Evolutionary conservation across 1,140 invertebrate species (phyloP), one percentile per base, ranked within the genome.

Genomic region (Sipha flava): DNA sequence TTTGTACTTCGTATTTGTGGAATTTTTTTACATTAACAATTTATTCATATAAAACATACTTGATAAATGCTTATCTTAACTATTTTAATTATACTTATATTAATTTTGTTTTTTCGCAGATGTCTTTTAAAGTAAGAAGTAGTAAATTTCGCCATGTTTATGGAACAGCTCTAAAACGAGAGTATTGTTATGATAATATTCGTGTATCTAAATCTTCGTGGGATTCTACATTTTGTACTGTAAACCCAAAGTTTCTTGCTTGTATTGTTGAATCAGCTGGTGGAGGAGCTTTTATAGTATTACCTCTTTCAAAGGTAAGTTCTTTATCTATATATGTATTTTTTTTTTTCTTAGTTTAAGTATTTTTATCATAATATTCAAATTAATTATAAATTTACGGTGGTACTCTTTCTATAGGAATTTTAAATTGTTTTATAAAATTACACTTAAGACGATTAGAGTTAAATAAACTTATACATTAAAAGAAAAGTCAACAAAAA

Each of bases 111-210:
- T 80, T 4, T 45, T 64, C 54, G 7, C 43, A 81, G 88, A 96
- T 97, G 95, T 96, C 95, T 88, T 96, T 96, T 89, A 94, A 95
- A 85, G 96, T 98, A 81, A 91, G 96, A 86, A 94, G 92, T 88
- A 96, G 94, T 86, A 99, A 99, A 88, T 99, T 98, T 89, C 94
- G 97, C 85, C 97, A 99, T 89, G 96, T 99, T 83, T 99, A 97
- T 88, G 98, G 97, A 82, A 94, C 97, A 84, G 90, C 95, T 73
- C 87, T 97, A 81, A 99, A 99, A 88, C 90, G 95, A 85, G 97
- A 99, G 86, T 94, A 98, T 88, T 99, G 98, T 88, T 99, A 98
- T 88, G 97, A 99, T 87, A 98, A 98, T 87, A 96, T 99, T 85
- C 89, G 97, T 84, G 96, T 99, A 59, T 98, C 97, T 23, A 98